These are phyloP conservation scores for Bombus waltoni DNA, from an alignment of 1,140 invertebrate species.

Conservation along the genomic window DNA sequence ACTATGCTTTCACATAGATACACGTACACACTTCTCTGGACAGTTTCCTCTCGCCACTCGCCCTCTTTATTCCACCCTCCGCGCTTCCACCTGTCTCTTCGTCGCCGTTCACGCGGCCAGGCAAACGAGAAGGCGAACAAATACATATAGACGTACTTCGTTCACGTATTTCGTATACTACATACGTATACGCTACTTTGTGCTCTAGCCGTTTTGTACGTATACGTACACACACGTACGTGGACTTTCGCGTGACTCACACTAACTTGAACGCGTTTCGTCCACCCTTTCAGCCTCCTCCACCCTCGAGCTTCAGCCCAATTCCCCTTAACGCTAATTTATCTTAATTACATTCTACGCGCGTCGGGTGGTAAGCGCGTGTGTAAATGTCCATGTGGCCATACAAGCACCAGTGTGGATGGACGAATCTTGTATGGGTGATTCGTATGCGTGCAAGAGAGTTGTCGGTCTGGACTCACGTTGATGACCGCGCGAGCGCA, in stretches of 20 bases:
- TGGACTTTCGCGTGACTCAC: background rate
- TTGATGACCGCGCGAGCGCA: background rate
- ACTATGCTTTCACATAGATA: background rate
- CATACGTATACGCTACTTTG: background rate
- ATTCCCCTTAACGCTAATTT: slow-evolving; percentile 81
- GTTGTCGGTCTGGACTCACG: background rate
- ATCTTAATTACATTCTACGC: slow-evolving; percentile 82
- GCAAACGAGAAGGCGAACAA: slow-evolving; percentile 13
- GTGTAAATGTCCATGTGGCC: background rate
- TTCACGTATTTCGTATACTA: background rate
- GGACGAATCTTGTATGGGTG: background rate
- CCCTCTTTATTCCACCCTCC: slow-evolving; percentile 55
- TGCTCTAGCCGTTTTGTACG: background rate
- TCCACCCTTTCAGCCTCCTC: slow-evolving; percentile 62
- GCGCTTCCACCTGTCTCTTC: slow-evolving; percentile 43
- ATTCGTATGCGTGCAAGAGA: background rate
- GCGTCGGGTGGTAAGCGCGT: slow-evolving; percentile 70
- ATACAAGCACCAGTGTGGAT: background rate
- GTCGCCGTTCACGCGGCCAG: slow-evolving; percentile 5
- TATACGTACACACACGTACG: background rate
- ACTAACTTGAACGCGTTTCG: slow-evolving; percentile 38
- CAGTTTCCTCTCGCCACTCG: slow-evolving; percentile 33
- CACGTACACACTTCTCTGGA: background rate
- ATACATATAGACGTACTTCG: slow-evolving; percentile 1
- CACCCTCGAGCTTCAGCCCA: slow-evolving; percentile 71